These are phyloP conservation scores for Melopsittacus undulatus DNA, from an alignment of 2,797 vertebrate genomes.

Conservation along the genomic window DNA sequence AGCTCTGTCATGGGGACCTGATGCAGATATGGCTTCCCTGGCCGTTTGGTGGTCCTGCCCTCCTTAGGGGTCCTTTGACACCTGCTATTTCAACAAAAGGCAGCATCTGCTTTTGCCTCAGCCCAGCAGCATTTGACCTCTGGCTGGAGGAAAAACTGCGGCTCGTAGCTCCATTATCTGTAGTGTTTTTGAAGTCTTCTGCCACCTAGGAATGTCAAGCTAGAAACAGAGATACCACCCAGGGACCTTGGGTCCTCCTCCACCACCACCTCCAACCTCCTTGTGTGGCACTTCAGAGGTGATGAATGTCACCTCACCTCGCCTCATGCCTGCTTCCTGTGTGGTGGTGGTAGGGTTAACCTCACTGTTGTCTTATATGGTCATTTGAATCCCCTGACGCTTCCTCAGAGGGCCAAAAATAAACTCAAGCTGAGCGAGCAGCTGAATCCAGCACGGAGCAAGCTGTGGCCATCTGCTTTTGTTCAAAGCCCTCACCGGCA, in stretches of 20 bases:
- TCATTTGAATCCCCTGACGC: slow-evolving; percentile 82
- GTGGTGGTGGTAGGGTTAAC: slow-evolving; percentile 74
- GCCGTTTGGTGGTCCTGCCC: neutral
- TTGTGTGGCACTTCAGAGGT: neutral
- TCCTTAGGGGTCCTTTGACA: neutral
- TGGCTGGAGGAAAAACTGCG: neutral
- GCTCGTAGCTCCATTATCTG: neutral
- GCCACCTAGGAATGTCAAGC: neutral
- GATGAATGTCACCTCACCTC: slow-evolving; percentile 69
- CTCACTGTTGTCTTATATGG: slow-evolving; percentile 93
- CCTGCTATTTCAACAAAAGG: neutral
- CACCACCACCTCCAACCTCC: neutral
- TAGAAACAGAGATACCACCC: neutral
- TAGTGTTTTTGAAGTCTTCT: neutral
- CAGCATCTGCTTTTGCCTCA: neutral
- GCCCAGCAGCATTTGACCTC: neutral
- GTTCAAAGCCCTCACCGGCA: slow-evolving; percentile 68
- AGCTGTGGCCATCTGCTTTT: slow-evolving; percentile 78
- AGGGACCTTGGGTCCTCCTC: neutral
- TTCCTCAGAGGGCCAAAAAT: slow-evolving; percentile 93
- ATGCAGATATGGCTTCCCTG: neutral
- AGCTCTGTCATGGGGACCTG: rapidly evolving
- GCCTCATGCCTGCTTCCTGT: slow-evolving; percentile 53
- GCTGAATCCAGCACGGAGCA: slow-evolving; percentile 81
- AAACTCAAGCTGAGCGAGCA: slow-evolving; percentile 84